Conservation (phyloP, 2,797 vertebrate species). For the Sphaeramia orbicularis region DNA sequence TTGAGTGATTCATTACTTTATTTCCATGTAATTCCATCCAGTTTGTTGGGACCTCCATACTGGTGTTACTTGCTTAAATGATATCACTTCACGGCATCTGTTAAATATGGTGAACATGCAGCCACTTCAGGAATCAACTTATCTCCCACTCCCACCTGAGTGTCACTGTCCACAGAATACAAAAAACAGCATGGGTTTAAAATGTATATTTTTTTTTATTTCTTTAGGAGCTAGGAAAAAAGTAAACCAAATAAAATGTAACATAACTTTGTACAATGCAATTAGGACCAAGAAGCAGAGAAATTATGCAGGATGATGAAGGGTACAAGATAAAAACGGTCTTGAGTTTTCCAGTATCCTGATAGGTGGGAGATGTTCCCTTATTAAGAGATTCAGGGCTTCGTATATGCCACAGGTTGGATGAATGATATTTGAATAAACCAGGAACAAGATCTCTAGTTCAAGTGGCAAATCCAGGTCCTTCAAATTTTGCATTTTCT, state of each 20-base stretch:
- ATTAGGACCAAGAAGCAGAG: slow-evolving; percentile 59
- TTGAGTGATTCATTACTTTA: too few relatives aligned
- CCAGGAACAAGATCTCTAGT: slow-evolving; percentile 39
- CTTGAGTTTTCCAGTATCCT: slow-evolving; percentile 53
- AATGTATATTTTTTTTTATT: slow-evolving; percentile 82
- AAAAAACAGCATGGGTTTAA: slow-evolving; percentile 69
- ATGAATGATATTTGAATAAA: slow-evolving; percentile 41
- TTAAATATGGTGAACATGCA: too few relatives aligned
- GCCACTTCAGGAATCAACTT: too few relatives aligned
- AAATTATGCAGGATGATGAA: slow-evolving; percentile 56
- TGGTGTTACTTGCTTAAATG: too few relatives aligned
- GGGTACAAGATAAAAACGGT: slow-evolving; percentile 46
- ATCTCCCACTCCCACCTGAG: too few relatives aligned
- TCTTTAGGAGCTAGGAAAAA: slow-evolving; percentile 83
- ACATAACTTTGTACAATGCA: slow-evolving; percentile 77
- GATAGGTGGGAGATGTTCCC: slow-evolving; percentile 30
- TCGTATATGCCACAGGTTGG: slow-evolving; percentile 11
- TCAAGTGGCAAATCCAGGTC: slow-evolving; percentile 60
- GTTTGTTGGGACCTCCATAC: too few relatives aligned
- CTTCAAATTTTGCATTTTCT: slow-evolving; percentile 61
- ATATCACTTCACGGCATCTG: too few relatives aligned
- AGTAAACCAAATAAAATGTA: slow-evolving; percentile 80
- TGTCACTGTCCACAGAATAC: slow-evolving; percentile 7
- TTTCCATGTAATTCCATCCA: too few relatives aligned
- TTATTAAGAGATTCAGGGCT: slow-evolving; percentile 23